phyloP scores from a whole-genome alignment of 35 echinoderm and acorn worm genomes.

The Lytechinus pictus region DNA sequence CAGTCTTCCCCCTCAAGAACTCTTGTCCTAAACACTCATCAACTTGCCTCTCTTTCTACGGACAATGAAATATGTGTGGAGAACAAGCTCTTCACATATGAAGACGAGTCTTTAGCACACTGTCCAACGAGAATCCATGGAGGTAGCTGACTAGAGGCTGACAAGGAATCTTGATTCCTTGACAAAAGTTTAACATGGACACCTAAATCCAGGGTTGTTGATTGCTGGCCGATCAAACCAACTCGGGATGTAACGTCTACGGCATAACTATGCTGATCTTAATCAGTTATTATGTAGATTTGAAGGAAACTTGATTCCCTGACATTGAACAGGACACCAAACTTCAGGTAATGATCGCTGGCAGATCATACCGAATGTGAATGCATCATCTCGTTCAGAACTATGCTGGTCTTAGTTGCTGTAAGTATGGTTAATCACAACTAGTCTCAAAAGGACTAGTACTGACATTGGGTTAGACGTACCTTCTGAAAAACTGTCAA shows the following conservation, averaged over 20 bases:
- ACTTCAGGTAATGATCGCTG: not conserved
- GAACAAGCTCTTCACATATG: slow-evolving; percentile 34
- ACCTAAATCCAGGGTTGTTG: not conserved
- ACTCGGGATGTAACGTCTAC: not conserved
- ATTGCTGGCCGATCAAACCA: not conserved
- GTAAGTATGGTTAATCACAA: not conserved
- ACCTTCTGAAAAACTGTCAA: no score
- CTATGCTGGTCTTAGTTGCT: not conserved
- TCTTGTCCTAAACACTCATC: slow-evolving; percentile 39
- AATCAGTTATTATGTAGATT: no score
- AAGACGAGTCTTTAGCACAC: slow-evolving; percentile 33
- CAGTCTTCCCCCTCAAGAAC: not conserved
- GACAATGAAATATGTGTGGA: slow-evolving; percentile 20
- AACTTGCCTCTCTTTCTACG: not conserved
- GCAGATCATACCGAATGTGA: not conserved
- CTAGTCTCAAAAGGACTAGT: not conserved
- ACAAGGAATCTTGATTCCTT: slow-evolving; percentile 6
- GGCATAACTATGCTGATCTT: not conserved
- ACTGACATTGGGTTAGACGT: no score
- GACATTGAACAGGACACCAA: not conserved
- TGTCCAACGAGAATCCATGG: slow-evolving; percentile 43
- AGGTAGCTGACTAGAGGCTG: slow-evolving; percentile 17
- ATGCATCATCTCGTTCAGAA: not conserved
- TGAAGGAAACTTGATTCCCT: not conserved
- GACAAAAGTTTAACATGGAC: not conserved